Base-by-base conservation (phyloP, 2,797 vertebrate genomes). In the Cryptoblepharus egeriae region DNA sequence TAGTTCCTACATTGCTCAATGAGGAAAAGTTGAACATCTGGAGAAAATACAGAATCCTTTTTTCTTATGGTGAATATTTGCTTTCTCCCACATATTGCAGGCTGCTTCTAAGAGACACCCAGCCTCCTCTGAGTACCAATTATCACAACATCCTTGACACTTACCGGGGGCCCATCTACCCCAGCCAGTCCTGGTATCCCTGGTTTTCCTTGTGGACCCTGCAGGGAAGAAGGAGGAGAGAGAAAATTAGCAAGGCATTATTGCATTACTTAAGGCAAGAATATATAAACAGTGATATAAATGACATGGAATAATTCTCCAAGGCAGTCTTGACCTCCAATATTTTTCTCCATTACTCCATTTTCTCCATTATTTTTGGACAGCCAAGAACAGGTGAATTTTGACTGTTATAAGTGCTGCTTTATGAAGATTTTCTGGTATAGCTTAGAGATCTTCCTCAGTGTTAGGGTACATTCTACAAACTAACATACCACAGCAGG, bases 141-240 rank as follows among this genome's bases (percentile, higher is more conserved):
- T 24, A 77, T 15, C 30, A 49, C 4, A 64, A 63, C 42, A 32
- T 75, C 4, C 0, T 20, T 0, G 0, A 1, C 87, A 95, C 97
- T 98, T 89, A 99, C 98, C 37, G 90, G 91, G 87, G 97, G 97
- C 1, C 98, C 98, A 4, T 98, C 97, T 1, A 97, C 95, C 78
- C 98, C 98, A 55, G 96, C 78, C 18, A 97, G 89, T 26, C 98
- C 98, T 64, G 88, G 95, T 78, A 98, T 95, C 73, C 98, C 98
- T 24, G 86, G 85, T 82, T 97, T 98, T 68, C 98, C 98, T 2
- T 90, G 94, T 1, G 96, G 96, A 63, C 98, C 98, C 98, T 99
- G 92, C 32, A 6, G 58, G 65, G 57, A 75, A 10, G 24, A 78
- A 63, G 1, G 65, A 22, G 12, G 16, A 9, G 42, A 57, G 35